A percentile compares a stretch with the other conserved stretches of the same genome.
Conservation (phyloP, 2,797 vertebrate genomes). For the Crenichthys baileyi region DNA sequence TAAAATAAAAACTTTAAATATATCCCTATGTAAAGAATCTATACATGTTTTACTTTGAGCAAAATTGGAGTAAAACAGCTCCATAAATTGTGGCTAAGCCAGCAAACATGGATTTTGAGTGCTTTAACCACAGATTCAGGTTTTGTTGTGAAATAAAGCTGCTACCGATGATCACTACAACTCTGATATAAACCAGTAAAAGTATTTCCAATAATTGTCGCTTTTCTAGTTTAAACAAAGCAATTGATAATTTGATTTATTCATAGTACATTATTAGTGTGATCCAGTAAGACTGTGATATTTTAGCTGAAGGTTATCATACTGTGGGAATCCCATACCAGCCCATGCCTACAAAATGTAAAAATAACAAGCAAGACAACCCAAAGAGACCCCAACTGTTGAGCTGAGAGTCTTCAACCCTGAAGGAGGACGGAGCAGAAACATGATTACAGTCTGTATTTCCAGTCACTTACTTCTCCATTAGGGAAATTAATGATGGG, state of each 20-base stretch:
- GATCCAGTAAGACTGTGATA: too few relatives aligned
- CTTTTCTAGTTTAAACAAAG: background rate
- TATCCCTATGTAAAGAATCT: background rate
- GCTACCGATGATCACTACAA: background rate
- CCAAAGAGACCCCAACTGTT: background rate
- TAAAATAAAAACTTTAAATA: too few relatives aligned
- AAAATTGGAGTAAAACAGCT: background rate
- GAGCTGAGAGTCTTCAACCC: slow-evolving; percentile 11
- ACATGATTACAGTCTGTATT: slow-evolving; percentile 54
- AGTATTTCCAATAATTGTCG: background rate
- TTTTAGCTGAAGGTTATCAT: too few relatives aligned
- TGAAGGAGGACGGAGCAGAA: slow-evolving; percentile 23
- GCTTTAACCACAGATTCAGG: background rate
- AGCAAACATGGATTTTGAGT: background rate
- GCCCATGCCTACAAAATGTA: background rate
- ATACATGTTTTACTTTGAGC: background rate
- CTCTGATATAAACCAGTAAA: background rate
- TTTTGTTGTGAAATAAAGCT: background rate
- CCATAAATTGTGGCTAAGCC: background rate
- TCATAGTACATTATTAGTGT: background rate
- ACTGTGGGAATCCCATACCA: background rate
- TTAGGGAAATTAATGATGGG: slow-evolving; percentile 66
- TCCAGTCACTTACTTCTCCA: slow-evolving; percentile 60
- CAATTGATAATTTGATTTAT: background rate
- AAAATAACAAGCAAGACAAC: background rate